A percentile compares a stretch with the other conserved stretches of the same genome.
Conservation (phyloP, 2,888 invertebrate species). For the Mamestra brassicae region DNA sequence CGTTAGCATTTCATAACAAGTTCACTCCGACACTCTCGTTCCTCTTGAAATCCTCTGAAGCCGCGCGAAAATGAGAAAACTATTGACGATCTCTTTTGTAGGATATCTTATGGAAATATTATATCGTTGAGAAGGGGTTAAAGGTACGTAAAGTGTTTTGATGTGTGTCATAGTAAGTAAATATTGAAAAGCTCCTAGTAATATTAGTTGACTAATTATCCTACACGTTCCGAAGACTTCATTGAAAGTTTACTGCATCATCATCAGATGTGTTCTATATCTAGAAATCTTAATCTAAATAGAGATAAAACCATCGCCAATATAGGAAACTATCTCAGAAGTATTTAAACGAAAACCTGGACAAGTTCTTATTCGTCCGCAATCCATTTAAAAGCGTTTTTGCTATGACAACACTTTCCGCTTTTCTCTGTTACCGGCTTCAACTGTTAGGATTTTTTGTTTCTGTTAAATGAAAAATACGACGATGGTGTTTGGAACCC, state of each 20-base stretch:
- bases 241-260: too few relatives aligned
- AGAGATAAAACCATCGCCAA: not conserved
- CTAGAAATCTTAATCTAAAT: not conserved
- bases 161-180: not conserved
- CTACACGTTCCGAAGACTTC: not conserved
- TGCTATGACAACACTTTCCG: not conserved
- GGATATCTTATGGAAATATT: constrained; percentile 36
- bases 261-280: not conserved
- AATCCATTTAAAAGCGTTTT: constrained; percentile 4
- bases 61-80: constrained; percentile 45
- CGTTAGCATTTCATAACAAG: constrained; percentile 61
- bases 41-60: constrained; percentile 24
- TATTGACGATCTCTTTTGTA: constrained; percentile 32
- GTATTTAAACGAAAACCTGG: not conserved
- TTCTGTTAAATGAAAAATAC: not conserved
- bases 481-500: not conserved
- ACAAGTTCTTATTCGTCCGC: not conserved
- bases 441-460: not conserved
- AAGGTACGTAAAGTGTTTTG: not conserved
- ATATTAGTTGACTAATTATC: not conserved
- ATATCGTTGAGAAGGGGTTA: constrained; percentile 1
- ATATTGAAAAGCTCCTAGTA: not conserved
- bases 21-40: constrained; percentile 23
- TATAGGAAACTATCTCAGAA: too few relatives aligned
- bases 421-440: not conserved